These are phyloP conservation scores for Huso huso DNA, from an alignment of 2,797 vertebrate genomes.

Conservation along the genomic window DNA sequence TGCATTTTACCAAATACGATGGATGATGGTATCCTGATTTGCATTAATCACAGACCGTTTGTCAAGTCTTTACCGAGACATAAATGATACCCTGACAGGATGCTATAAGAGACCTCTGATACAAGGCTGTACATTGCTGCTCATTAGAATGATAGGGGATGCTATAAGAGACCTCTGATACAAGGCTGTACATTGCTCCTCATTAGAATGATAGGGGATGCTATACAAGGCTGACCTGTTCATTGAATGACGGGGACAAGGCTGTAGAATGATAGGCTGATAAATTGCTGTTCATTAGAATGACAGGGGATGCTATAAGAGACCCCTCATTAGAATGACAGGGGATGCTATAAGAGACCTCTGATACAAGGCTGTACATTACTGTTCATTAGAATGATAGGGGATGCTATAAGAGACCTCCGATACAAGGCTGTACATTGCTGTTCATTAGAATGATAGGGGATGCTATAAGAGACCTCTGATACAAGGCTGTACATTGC, in stretches of 20 bases:
- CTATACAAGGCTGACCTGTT: neutral
- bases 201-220: conserved; percentile 21
- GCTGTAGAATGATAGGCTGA: conserved; percentile 27
- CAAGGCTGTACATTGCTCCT: too few species aligned
- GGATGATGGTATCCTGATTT: neutral
- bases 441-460: conserved; percentile 5
- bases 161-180: conserved; percentile 25
- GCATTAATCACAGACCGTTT: neutral
- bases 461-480: conserved; percentile 29
- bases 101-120: conserved; percentile 26
- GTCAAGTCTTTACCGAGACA: neutral
- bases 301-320: conserved; percentile 30
- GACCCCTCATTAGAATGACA: neutral
- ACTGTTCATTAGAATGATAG: conserved; percentile 18
- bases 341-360: conserved; percentile 31
- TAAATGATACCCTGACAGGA: conserved; percentile 4
- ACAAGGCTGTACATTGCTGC: too few species aligned
- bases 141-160: conserved; percentile 18
- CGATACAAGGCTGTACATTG: neutral
- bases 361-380: neutral
- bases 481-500: neutral
- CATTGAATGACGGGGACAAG: too few species aligned
- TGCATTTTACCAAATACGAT: neutral
- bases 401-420: conserved; percentile 30
- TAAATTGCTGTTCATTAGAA: too few species aligned